phyloP scores from a whole-genome alignment of 2,797 vertebrate genomes.

The Hoplostethus mediterraneus region DNA sequence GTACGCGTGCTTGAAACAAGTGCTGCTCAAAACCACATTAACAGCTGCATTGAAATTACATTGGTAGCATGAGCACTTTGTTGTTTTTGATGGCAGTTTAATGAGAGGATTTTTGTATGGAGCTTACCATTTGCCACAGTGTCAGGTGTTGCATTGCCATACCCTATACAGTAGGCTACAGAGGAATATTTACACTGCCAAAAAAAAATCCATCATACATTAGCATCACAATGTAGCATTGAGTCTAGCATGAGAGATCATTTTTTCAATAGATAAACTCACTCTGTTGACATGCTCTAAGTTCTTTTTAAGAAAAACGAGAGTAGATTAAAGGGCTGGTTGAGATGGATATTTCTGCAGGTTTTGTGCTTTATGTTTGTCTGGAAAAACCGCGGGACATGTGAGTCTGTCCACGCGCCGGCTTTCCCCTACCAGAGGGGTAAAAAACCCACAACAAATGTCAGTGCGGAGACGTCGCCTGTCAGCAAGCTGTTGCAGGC shows the following conservation, averaged over 20 bases:
- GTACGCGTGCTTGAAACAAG: constrained; percentile 46
- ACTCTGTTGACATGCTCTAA: not conserved
- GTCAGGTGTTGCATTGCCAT: no score
- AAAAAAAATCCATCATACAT: no score
- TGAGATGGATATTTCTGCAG: not conserved
- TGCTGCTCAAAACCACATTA: constrained; percentile 23
- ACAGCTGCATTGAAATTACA: constrained; percentile 20
- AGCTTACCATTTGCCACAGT: not conserved
- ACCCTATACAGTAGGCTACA: no score
- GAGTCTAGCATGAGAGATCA: no score
- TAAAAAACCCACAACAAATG: constrained; percentile 48
- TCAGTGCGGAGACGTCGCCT: constrained; percentile 40
- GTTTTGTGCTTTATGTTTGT: constrained; percentile 24
- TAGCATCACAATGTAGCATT: no score
- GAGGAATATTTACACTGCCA: no score
- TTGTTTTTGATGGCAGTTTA: constrained; percentile 1
- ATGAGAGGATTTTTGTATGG: constrained; percentile 20
- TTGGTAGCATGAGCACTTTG: constrained; percentile 22
- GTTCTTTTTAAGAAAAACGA: not conserved
- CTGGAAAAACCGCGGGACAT: constrained; percentile 16
- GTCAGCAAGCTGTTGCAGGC: constrained; percentile 51
- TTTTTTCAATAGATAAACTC: constrained; percentile 12
- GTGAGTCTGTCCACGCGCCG: constrained; percentile 6
- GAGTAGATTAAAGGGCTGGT: not conserved
- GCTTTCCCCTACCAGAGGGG: constrained; percentile 43